Base-by-base conservation (phyloP, 1,140 invertebrate species). In the Andrena cerasifolii region DNA sequence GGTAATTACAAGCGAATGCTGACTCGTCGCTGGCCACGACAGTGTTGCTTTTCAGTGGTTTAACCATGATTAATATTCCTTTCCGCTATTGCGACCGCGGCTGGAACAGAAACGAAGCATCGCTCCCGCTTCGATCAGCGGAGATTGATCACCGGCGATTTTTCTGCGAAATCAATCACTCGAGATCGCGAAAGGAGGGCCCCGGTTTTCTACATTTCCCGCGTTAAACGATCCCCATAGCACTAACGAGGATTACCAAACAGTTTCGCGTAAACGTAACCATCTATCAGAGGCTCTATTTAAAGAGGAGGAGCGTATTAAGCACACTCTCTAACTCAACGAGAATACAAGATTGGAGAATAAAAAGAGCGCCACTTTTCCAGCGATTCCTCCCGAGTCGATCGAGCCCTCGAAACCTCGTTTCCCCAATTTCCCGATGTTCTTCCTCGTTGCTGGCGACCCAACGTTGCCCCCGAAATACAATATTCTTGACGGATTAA, bases 31-130 rank as follows among this genome's bases (percentile, higher is more conserved):
- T 82, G 51, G 31, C 24, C 33, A 53, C 56, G 54, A 24, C 40
- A 75, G 53, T 31, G 63, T 45, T 31, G 21, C 26, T 21, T 28
- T 33, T 21, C 63, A 26, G 33, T 28, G 47, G 54, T 81, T 82
- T 80, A 80, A 82, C 61, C 49, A 18, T 82, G 63, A 80, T 82
- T 80, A 82, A 82, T 82, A 80, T n/a, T 36, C 31, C 40, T 54
- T 43, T 28, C 16, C 33, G 4, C 24, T 36, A 51, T 68, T 63
- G 28, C 8, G n/a, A n/a, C 36, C 40, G 24, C 49, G 31, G 72
- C 26, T 28, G 12, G 61, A 67, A 67, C 49, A 68, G 63, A 40
- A 40, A 47, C 56, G 28, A 63, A 62, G 26, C 63, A 43, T 63
- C 21, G 56, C 53, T 75, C 43, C 40, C 33, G n/a, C 53, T 47